Conservation (phyloP, 2,888 invertebrate genomes). For the Hemicrepidius hirtus region DNA sequence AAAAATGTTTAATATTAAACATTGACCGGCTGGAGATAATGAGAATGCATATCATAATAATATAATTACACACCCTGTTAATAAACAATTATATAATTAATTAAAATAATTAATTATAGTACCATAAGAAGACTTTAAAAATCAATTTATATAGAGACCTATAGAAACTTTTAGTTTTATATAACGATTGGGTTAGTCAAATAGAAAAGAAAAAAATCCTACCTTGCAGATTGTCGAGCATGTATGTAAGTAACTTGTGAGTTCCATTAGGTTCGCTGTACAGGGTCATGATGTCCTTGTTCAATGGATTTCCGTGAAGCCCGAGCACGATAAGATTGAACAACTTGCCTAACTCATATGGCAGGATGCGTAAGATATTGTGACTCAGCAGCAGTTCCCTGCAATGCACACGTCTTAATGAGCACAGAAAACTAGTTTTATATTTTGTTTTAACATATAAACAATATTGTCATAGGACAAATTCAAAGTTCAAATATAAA, state of each 20-base stretch:
- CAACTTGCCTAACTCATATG: constrained; percentile 97
- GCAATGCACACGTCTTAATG: constrained; percentile 56
- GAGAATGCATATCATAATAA: too few species aligned
- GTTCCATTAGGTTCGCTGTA: constrained; percentile 97
- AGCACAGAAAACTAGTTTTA: constrained; percentile 33
- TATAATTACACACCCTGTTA: too few species aligned
- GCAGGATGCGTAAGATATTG: constrained; percentile 94
- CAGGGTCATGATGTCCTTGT: constrained; percentile 92
- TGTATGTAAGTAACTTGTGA: constrained; percentile 93
- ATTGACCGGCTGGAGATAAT: too few species aligned
- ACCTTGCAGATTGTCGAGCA: constrained; percentile 98
- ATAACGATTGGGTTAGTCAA: too few species aligned
- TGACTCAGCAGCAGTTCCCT: constrained; percentile 96
- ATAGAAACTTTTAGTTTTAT: too few species aligned
- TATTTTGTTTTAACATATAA: not conserved
- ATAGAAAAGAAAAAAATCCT: constrained; percentile 64
- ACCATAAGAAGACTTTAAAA: too few species aligned
- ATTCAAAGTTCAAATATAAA: not conserved
- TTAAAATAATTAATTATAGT: too few species aligned
- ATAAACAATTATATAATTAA: too few species aligned
- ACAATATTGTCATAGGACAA: not conserved
- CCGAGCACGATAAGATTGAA: constrained; percentile 97
- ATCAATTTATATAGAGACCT: too few species aligned
- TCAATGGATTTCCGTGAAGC: constrained; percentile 94
- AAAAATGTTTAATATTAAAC: too few species aligned